phyloP scores from a whole-genome alignment of 1,140 invertebrate species.

The Diorhabda elongata region DNA sequence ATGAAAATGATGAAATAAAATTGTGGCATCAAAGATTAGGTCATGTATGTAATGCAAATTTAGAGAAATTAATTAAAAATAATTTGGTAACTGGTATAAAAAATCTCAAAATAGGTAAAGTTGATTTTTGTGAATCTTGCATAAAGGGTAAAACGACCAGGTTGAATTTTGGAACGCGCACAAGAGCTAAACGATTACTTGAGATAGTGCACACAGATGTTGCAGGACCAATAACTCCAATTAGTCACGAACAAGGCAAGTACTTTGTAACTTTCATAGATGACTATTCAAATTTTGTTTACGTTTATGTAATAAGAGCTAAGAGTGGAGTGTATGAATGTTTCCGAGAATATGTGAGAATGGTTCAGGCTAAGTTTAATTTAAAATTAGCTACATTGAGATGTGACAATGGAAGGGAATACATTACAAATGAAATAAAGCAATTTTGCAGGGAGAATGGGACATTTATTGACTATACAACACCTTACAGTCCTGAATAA shows the following conservation, averaged over 20 bases:
- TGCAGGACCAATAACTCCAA: conserved; percentile 29
- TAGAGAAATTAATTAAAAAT: conserved; percentile 19
- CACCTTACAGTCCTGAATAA: conserved; percentile 50
- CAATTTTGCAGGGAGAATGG: conserved; percentile 32
- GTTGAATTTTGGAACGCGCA: conserved; percentile 28
- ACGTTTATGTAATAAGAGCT: conserved; percentile 15
- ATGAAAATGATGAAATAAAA: not conserved
- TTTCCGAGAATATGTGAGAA: conserved; percentile 8
- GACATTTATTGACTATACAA: conserved; percentile 28
- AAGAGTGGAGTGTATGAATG: conserved; percentile 14
- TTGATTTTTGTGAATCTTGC: conserved; percentile 32
- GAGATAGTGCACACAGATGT: not conserved
- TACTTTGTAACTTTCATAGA: conserved; percentile 45
- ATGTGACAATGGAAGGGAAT: conserved; percentile 34
- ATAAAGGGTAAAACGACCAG: conserved; percentile 33
- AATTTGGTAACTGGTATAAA: not conserved
- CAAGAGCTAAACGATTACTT: conserved; percentile 28
- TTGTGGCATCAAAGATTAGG: conserved; percentile 26
- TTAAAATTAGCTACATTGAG: not conserved
- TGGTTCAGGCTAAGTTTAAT: too few species aligned
- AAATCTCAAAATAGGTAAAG: conserved; percentile 11
- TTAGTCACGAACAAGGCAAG: conserved; percentile 32
- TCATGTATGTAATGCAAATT: conserved; percentile 19
- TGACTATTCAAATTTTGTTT: conserved; percentile 21
- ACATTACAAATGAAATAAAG: conserved; percentile 28